These are phyloP conservation scores for Perca schrenkii DNA, from an alignment of 2,113 vertebrate species.

Conservation along the genomic window DNA sequence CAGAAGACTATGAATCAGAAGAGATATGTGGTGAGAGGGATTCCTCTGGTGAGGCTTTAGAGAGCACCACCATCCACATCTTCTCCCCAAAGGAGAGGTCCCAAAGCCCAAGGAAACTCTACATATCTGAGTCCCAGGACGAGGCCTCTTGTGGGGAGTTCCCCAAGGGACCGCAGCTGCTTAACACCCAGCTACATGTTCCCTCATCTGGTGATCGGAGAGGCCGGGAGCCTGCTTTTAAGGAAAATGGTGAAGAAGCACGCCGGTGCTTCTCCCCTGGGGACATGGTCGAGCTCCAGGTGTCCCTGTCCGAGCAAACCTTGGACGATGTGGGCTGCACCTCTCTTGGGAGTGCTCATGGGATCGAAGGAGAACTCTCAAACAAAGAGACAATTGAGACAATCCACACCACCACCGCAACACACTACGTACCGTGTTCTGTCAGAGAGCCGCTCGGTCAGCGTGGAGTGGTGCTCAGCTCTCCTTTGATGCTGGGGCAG, in stretches of 20 bases:
- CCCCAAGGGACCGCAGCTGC: slow-evolving; percentile 55
- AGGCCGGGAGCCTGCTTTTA: slow-evolving; percentile 58
- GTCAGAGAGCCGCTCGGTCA: slow-evolving; percentile 80
- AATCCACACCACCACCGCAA: slow-evolving; percentile 21
- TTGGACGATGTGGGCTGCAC: slow-evolving; percentile 61
- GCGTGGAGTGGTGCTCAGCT: slow-evolving; percentile 77
- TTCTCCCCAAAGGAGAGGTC: slow-evolving; percentile 66
- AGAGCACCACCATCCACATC: slow-evolving; percentile 88
- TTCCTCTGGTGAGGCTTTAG: slow-evolving; percentile 65
- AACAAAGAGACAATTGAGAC: slow-evolving; percentile 32
- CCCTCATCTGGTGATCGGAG: slow-evolving; percentile 61
- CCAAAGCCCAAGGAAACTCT: slow-evolving; percentile 73
- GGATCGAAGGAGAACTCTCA: slow-evolving; percentile 73
- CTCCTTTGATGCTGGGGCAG: slow-evolving; percentile 66
- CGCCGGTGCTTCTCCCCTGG: slow-evolving; percentile 74
- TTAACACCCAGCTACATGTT: slow-evolving; percentile 62
- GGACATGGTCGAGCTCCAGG: slow-evolving; percentile 88
- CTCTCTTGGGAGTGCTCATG: slow-evolving; percentile 81
- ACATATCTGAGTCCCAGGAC: slow-evolving; percentile 78
- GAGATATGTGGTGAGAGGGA: slow-evolving; percentile 67
- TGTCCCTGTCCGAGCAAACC: slow-evolving; percentile 85
- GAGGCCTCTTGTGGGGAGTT: slow-evolving; percentile 72
- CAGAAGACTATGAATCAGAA: slow-evolving; percentile 75
- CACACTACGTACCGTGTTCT: slow-evolving; percentile 77
- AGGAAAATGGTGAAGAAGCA: slow-evolving; percentile 55